phyloP scores from a whole-genome alignment of 2,888 invertebrate species.

The Nowickia ferox region DNA sequence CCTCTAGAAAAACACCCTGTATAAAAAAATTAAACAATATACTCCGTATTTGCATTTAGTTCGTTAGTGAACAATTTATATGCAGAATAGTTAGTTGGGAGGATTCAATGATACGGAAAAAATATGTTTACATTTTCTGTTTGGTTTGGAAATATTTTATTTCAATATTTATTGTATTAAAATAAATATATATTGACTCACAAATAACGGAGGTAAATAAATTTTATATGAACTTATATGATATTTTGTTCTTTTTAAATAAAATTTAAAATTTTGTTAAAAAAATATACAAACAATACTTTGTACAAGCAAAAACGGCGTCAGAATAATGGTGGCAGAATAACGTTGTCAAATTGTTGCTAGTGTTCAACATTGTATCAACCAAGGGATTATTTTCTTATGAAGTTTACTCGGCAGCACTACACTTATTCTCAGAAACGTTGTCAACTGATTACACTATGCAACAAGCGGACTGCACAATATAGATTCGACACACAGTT shows the following conservation, averaged over 20 bases:
- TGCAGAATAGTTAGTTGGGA: constrained; percentile 3
- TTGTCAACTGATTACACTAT: too few species aligned
- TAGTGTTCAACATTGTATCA: too few species aligned
- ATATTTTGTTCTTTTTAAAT: background rate
- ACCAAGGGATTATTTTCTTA: too few species aligned
- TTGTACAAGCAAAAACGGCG: too few species aligned
- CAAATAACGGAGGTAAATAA: background rate
- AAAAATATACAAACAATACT: background rate
- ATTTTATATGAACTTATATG: background rate
- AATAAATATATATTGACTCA: background rate
- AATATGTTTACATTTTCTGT: background rate
- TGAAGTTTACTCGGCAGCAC: too few species aligned
- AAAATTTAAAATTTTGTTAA: background rate
- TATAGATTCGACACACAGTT: too few species aligned
- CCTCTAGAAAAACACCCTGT: too few species aligned
- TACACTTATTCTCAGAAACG: too few species aligned
- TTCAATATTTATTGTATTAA: background rate
- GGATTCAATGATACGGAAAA: constrained; percentile 24
- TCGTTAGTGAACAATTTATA: constrained; percentile 26
- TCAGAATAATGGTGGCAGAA: too few species aligned
- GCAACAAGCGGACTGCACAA: too few species aligned
- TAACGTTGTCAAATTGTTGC: too few species aligned
- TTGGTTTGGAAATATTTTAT: constrained; percentile 22
- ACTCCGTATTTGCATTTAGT: background rate
- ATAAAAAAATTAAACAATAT: background rate